Base-by-base conservation (phyloP, 2,113 vertebrate genomes). In the Alouatta palliata region DNA sequence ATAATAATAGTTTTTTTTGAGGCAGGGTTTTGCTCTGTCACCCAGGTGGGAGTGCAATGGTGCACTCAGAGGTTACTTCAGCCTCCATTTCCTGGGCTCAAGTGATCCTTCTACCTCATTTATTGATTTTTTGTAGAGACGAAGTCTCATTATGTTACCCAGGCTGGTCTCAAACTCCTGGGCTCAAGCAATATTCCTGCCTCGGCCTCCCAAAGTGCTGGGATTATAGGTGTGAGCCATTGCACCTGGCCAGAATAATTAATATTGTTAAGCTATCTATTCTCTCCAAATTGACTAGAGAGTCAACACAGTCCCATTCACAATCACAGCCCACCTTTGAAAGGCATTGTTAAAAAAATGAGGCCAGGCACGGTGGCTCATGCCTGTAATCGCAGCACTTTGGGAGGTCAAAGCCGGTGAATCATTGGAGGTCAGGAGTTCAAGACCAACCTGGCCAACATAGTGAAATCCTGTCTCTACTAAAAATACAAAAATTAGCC, bases 281-380 rank as follows among this genome's bases (percentile, higher is more conserved):
- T 91, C 52, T 93, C 40, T 82, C 49, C 43, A 88, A 8, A 66
- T 95, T 83, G 27, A 87, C 90, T 90, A 14, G 64, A 90, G 68
- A 73, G 83, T 66, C 61, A 56, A 56, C 23, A 88, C 1, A 85
- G 8, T 80, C 35, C 32, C 77, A 95, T 0, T 76, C 23, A 95
- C 68, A 93, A 80, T 93, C 54, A 37, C 76, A 93, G 30, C 9
- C 92, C 89, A 21, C 58, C 32, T 90, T 87, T 83, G 75, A 95
- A 96, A 85, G 21, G 82, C 30, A 89, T 25, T 85, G n/a, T 76
- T 92, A 75, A 90, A 79, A 96, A 96, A 88, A 71, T 45, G 23
- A 61, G 21, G 12, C 70, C 4, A 0, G 9, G 9, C 20, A 8
- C 66, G 12, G 13, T 68, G 66, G 66, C 16, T 68, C 32, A 68